Percentiles rank a stretch among this genome's conserved stretches.
Evolutionary conservation across 2,113 vertebrate species (phyloP).

Genomic region (Tyto alba): DNA sequence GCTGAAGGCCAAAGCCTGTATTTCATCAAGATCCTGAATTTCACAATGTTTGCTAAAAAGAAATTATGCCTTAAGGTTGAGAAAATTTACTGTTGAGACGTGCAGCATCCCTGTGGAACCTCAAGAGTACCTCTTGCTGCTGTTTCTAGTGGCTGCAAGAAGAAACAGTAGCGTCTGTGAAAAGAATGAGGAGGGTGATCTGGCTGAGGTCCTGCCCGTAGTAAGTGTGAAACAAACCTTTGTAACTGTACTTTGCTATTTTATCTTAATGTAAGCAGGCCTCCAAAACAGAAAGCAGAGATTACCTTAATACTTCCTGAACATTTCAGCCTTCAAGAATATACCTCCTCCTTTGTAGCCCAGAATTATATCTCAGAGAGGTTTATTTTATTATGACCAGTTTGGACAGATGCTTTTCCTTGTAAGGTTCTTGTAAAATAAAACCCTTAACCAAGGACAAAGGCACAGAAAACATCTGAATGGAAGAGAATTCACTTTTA

Average conservation of each 20-base stretch:
- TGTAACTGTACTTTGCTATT: neutral
- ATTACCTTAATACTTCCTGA: neutral
- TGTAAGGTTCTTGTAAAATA: neutral
- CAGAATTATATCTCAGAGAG: neutral
- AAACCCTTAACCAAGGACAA: neutral
- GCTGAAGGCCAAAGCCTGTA: neutral
- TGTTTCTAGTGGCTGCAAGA: neutral
- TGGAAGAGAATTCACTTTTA: neutral
- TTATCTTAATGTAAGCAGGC: neutral
- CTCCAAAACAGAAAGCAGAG: neutral
- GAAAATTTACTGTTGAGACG: neutral
- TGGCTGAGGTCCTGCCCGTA: neutral
- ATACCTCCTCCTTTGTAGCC: neutral
- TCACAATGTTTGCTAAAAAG: neutral
- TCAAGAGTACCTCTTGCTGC: neutral
- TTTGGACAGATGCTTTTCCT: neutral
- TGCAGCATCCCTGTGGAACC: neutral
- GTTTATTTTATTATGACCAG: neutral
- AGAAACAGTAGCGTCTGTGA: fast-evolving
- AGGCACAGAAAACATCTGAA: neutral
- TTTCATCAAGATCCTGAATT: neutral
- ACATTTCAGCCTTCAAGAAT: neutral
- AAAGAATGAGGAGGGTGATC: neutral
- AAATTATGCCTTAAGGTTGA: neutral
- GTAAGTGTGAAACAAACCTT: neutral